Evolutionary conservation across 2,888 invertebrate genomes (phyloP), one percentile per base, ranked within the genome.

Genomic region (Chironomus riparius): DNA sequence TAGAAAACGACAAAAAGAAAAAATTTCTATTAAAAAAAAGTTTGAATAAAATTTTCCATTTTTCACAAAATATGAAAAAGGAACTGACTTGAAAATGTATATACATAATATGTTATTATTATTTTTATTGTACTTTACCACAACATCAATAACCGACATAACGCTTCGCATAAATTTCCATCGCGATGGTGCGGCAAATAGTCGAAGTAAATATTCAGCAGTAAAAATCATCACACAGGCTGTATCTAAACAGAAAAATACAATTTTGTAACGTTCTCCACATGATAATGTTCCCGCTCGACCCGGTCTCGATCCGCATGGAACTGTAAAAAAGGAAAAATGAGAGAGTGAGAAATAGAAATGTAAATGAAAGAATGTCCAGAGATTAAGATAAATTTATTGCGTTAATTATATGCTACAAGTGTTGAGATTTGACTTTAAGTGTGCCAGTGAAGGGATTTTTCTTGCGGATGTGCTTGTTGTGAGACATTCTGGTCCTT

Each of bases 211-310:
- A 85, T 99, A 99, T 85, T 99, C 98, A 68, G 97, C 96, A 18
- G 98, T 98, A 87, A 99, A 99, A 79, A 99, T 99, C 95, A 99
- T 98, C 80, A 99, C 99, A 86, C 99, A 99, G 78, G 99, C 99
- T 22, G 99, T 99, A 87, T 99, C 97, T 21, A 99, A 87, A 85
- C 98, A 99, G 88, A 99, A 99, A 88, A 98, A 98, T 79, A 97
- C 95, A 80, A 95, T 95, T 87, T 97, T 96, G 86, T 97, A 99
- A 78, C 96, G 90, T 85, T 98, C 98, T 76, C 99, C 99, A 84
- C 98, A 99, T 6, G 97, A 93, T 80, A 94, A 86, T 12, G 93
- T 93, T 56, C 94, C 94, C 76, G 93, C 93, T 76, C 93, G 88
- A 61, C 93, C 94, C 1, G 95, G 92, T 81, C 95, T 85, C 83